Percentiles rank a stretch among this genome's conserved stretches.
These are phyloP conservation scores for Aphelocoma californica DNA, from an alignment of 2,797 vertebrate species.

Conservation along the genomic window DNA sequence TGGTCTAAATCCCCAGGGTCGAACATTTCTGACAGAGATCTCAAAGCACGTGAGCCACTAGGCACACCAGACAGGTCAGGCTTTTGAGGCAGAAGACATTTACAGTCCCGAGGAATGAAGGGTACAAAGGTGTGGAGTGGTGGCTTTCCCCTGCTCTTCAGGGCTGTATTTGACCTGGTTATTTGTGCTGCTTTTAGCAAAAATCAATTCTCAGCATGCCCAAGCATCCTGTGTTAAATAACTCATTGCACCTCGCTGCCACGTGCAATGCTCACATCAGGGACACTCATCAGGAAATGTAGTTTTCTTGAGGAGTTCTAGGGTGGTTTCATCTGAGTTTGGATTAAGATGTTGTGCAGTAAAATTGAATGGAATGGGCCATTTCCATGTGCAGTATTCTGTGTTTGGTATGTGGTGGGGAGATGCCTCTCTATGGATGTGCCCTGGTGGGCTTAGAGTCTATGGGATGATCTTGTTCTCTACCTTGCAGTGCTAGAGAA, in stretches of 20 bases:
- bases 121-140: not conserved
- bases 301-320: not conserved
- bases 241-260: not conserved
- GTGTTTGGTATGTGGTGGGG: not conserved
- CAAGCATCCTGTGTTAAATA: not conserved
- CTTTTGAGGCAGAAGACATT: not conserved
- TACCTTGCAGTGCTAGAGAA: not conserved
- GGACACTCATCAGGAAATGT: not conserved
- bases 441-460: not conserved
- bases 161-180: not conserved
- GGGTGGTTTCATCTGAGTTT: not conserved
- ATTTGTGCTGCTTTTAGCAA: not conserved
- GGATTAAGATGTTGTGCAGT: not conserved
- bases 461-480: not conserved
- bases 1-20: slow-evolving; percentile 8
- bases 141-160: not conserved
- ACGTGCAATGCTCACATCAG: not conserved
- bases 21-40: slow-evolving; percentile 31
- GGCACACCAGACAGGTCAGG: not conserved
- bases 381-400: not conserved
- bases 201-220: not conserved
- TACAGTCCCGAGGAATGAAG: not conserved
- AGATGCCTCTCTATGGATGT: not conserved
- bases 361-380: not conserved
- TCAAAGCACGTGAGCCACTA: not conserved